phyloP scores from a whole-genome alignment of 1,140 invertebrate genomes.

The Akabosia matsudoensis region DNA sequence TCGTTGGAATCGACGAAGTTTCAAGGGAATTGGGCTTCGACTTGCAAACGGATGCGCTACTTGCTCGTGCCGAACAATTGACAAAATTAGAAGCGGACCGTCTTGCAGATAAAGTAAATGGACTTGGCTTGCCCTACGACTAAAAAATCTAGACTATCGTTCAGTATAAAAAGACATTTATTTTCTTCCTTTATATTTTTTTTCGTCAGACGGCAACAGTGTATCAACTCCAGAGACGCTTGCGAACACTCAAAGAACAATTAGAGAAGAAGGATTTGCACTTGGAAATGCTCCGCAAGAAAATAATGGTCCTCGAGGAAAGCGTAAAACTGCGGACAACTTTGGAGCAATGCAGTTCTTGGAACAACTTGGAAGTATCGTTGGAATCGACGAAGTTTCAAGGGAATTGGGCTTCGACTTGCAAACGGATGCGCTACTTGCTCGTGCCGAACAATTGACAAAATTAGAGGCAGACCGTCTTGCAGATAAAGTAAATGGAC shows the following conservation, averaged over 20 bases:
- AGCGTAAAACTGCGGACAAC: slow-evolving; percentile 53
- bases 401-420: slow-evolving; percentile 73
- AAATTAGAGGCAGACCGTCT: slow-evolving; percentile 72
- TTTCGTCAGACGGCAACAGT: slow-evolving; percentile 78
- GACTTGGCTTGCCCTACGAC: too few relatives aligned
- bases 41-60: slow-evolving; percentile 71
- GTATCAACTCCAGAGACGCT: slow-evolving; percentile 75
- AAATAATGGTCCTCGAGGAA: slow-evolving; percentile 71
- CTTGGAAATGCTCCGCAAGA: slow-evolving; percentile 79
- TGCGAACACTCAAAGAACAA: slow-evolving; percentile 78
- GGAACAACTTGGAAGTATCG: slow-evolving; percentile 66
- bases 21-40: slow-evolving; percentile 73
- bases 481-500: slow-evolving; percentile 72
- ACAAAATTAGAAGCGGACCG: slow-evolving; percentile 72
- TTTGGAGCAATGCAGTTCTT: slow-evolving; percentile 61
- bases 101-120: slow-evolving; percentile 69
- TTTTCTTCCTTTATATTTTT: too few relatives aligned
- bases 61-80: slow-evolving; percentile 72
- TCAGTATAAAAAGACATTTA: too few relatives aligned
- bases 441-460: slow-evolving; percentile 71
- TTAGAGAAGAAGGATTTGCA: slow-evolving; percentile 86
- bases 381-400: slow-evolving; percentile 73
- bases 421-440: slow-evolving; percentile 71
- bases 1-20: slow-evolving; percentile 71
- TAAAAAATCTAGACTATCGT: too few relatives aligned